These are phyloP conservation scores for Xiphorhynchus erythropygius DNA, from an alignment of 2,797 vertebrate species.

Conservation along the genomic window DNA sequence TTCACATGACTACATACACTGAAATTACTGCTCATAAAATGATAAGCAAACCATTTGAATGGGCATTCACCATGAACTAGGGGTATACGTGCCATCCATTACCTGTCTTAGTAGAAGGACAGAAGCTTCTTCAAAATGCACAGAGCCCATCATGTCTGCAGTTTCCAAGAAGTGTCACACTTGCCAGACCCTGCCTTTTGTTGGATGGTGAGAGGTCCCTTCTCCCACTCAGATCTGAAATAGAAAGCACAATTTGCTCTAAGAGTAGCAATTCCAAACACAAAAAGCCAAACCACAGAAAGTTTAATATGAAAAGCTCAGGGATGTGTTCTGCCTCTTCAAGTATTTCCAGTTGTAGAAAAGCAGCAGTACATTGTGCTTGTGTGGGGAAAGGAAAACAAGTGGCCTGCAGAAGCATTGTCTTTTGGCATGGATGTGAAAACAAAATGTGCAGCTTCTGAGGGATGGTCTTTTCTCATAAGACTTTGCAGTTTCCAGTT, in stretches of 20 bases:
- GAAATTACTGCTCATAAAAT: neutral
- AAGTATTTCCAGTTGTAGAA: neutral
- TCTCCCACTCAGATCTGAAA: neutral
- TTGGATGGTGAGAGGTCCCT: neutral
- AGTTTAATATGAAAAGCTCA: neutral
- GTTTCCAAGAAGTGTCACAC: neutral
- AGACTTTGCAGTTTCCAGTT: neutral
- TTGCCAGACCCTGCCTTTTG: neutral
- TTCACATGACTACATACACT: neutral
- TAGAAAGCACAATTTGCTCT: neutral
- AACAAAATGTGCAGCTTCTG: neutral
- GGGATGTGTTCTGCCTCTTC: neutral
- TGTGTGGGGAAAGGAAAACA: neutral
- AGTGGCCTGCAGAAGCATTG: neutral
- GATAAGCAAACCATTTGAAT: neutral
- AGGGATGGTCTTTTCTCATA: neutral
- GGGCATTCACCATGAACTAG: neutral
- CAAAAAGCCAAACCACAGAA: neutral
- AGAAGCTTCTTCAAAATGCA: neutral
- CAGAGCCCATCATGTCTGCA: fast-evolving
- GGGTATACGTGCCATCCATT: neutral
- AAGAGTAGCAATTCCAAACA: neutral
- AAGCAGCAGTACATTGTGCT: neutral
- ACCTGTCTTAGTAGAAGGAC: neutral
- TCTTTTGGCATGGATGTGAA: neutral